Conservation (phyloP, 1,140 invertebrate genomes). For the Drosophila grimshawi region DNA sequence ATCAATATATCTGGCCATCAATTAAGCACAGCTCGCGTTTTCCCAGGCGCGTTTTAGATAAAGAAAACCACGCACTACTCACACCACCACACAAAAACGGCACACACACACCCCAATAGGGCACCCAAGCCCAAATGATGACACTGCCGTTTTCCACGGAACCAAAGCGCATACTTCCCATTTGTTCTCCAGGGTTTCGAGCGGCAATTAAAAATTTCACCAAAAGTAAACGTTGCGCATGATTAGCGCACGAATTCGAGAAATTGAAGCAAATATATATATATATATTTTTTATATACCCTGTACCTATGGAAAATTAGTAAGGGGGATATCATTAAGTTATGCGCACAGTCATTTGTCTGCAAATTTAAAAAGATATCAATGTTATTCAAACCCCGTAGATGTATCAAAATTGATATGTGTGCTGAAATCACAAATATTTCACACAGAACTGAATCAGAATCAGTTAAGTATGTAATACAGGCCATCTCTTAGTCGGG, state of each 20-base stretch:
- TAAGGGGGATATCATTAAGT: background rate
- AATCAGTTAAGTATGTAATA: background rate
- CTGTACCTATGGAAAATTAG: background rate
- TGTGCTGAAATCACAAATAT: too few species aligned
- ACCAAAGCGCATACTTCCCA: constrained; percentile 28
- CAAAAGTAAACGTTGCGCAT: constrained; percentile 77
- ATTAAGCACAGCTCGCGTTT: constrained; percentile 69
- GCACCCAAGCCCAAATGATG: constrained; percentile 61
- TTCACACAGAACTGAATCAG: background rate
- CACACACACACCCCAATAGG: constrained; percentile 26
- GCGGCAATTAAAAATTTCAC: constrained; percentile 76
- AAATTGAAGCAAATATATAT: constrained; percentile 42
- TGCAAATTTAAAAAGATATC: background rate
- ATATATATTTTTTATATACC: constrained; percentile 14
- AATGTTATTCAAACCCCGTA: too few species aligned
- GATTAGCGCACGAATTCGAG: constrained; percentile 70
- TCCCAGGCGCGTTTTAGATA: constrained; percentile 77
- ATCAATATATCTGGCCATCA: constrained; percentile 57
- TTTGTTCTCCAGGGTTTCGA: constrained; percentile 49
- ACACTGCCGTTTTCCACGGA: constrained; percentile 70
- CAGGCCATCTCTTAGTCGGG: constrained; percentile 5
- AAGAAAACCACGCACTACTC: constrained; percentile 43
- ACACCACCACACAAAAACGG: constrained; percentile 13
- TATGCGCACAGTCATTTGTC: too few species aligned
- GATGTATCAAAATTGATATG: too few species aligned